These are phyloP conservation scores for Drosophila sechellia DNA, from an alignment of 1,140 invertebrate species.

Conservation along the genomic window DNA sequence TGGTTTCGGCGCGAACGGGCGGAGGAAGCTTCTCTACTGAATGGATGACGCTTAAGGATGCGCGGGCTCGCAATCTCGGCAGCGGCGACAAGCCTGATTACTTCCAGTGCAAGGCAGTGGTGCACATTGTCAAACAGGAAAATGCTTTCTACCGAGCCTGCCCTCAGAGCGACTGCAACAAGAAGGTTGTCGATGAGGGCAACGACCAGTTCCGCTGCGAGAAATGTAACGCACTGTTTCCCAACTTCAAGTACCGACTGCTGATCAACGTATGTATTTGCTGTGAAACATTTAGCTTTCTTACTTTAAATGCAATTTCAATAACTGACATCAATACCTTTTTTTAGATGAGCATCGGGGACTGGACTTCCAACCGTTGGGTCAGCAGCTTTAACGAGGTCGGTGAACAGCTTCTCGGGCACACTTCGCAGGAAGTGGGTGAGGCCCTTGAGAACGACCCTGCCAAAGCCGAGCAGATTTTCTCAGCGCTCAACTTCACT, in stretches of 20 bases:
- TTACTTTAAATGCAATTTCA: not conserved
- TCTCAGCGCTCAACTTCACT: conserved; percentile 91
- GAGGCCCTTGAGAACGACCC: conserved; percentile 88
- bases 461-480: conserved; percentile 87
- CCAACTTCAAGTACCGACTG: conserved; percentile 94
- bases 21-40: conserved; percentile 85
- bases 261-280: conserved; percentile 90
- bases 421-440: conserved; percentile 92
- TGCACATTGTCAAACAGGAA: conserved; percentile 87
- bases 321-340: not conserved
- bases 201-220: conserved; percentile 97
- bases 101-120: conserved; percentile 89
- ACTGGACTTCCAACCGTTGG: conserved; percentile 93
- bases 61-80: conserved; percentile 88
- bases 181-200: conserved; percentile 94
- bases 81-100: conserved; percentile 91
- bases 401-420: conserved; percentile 92
- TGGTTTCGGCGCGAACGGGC: conserved; percentile 87
- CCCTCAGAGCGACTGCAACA: conserved; percentile 94
- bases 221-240: conserved; percentile 94
- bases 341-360: conserved; percentile 90
- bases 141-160: conserved; percentile 96
- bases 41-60: conserved; percentile 91
- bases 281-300: conserved; percentile 65
- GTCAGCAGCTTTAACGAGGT: conserved; percentile 95